These are phyloP conservation scores for Smutsia temminckii DNA, from an alignment of 2,797 vertebrate species.

Conservation along the genomic window DNA sequence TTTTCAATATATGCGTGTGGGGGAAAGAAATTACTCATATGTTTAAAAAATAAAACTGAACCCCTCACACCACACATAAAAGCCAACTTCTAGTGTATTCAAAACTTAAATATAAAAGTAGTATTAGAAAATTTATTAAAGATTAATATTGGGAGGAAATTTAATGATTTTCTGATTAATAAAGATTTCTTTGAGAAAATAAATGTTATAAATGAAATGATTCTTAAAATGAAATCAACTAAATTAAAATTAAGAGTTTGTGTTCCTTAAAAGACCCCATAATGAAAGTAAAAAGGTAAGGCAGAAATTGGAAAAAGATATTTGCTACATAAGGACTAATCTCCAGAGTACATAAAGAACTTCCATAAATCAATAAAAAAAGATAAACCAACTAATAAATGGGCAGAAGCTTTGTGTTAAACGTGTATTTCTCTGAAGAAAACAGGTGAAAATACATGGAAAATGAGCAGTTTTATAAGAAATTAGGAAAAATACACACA, in stretches of 20 bases:
- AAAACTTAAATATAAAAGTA: background rate
- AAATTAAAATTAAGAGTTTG: slow-evolving; percentile 36
- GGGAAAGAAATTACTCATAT: background rate
- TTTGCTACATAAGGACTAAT: background rate
- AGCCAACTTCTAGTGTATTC: background rate
- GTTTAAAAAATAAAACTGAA: slow-evolving; percentile 17
- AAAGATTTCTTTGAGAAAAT: slow-evolving; percentile 22
- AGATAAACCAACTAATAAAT: background rate
- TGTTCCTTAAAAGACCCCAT: background rate
- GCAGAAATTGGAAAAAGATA: background rate
- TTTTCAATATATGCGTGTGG: background rate
- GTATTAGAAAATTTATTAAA: background rate
- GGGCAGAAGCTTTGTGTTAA: background rate
- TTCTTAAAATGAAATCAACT: background rate
- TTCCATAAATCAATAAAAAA: background rate
- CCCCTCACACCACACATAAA: background rate
- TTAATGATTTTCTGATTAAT: slow-evolving; percentile 10
- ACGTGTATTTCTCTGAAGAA: background rate
- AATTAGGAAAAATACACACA: background rate
- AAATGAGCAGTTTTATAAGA: background rate
- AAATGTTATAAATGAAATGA: background rate
- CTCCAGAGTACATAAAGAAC: slow-evolving; percentile 8
- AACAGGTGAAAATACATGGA: background rate
- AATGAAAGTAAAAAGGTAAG: slow-evolving; percentile 5
- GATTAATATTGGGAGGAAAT: background rate